phyloP scores from a whole-genome alignment of 2,888 invertebrate genomes.

The Hedya salicella region DNA sequence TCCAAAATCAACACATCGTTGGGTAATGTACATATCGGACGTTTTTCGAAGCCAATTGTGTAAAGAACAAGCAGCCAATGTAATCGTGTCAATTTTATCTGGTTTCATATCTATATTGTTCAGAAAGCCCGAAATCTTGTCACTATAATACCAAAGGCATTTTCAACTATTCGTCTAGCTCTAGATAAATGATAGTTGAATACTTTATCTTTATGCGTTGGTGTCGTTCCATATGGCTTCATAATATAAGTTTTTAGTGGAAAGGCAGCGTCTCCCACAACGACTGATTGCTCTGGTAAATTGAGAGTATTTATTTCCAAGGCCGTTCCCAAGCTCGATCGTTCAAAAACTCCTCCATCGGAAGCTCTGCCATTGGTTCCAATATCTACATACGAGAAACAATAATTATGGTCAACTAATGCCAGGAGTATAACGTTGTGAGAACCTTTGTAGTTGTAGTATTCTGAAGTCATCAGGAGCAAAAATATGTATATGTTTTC shows the following conservation, averaged over 20 bases:
- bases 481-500: constrained; percentile 47
- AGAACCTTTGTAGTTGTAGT: constrained; percentile 43
- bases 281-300: constrained; percentile 46
- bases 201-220: constrained; percentile 46
- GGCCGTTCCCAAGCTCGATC: constrained; percentile 45
- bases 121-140: background rate
- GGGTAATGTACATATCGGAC: background rate
- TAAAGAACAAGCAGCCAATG: background rate
- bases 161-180: constrained; percentile 50
- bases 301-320: constrained; percentile 21
- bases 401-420: constrained; percentile 47
- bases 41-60: background rate
- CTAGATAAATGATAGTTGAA: constrained; percentile 48
- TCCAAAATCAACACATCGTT: background rate
- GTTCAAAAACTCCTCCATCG: constrained; percentile 45
- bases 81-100: background rate
- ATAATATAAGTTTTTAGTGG: constrained; percentile 47
- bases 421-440: constrained; percentile 44
- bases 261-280: constrained; percentile 48
- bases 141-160: constrained; percentile 49
- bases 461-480: constrained; percentile 42
- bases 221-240: constrained; percentile 48
- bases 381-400: constrained; percentile 45
- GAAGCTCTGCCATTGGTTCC: constrained; percentile 46
- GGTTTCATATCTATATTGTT: background rate